Base-by-base conservation (phyloP, 2,888 invertebrate genomes). In the Ectemnius continuus region DNA sequence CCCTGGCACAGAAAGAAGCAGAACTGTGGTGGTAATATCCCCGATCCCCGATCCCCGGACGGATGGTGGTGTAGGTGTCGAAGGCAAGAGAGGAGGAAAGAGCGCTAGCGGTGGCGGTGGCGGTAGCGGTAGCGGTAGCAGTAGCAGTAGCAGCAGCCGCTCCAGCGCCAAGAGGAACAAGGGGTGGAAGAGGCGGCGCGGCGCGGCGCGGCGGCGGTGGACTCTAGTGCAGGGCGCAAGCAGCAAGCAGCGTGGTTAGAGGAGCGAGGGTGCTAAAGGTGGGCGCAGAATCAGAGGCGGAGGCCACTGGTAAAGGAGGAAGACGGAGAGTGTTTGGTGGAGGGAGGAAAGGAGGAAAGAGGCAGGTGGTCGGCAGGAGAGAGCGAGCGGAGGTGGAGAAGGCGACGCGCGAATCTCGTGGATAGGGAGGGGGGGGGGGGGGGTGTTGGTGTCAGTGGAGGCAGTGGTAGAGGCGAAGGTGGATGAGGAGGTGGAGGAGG, bases 51-150 rank as follows among this genome's bases (percentile, higher is more conserved):
- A 36, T 36, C 36, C 36, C 36, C 36, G 36, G 36, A 6, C 36
- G 36, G 36, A 36, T 36, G 36, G 36, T 8, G 36, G 36, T 36
- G 8, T 36, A 36, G 36, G 36, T 36, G 70, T 36, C 8, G 36
- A 36, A 36, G 8, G 36, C 73, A 81, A 80, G 76, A 74, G 78
- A 70, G 79, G 80, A 84, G 81, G 75, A 81, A 88, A 81, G 76
- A 87, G 83, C 73, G 87, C 73, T 83, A 86, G 79, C 84, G 83
- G 79, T 80, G 79, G 81, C 79, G 83, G 85, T 85, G 76, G 85
- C 84, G 78, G 76, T 81, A 76, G 76, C 75, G 78, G 61, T 75
- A 73, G 14, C 52, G n/a, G 8, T 14, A 13, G 16, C 14, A 16
- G n/a, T 2, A 14, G 16, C 52, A 52, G 52, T 2, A 13, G 4